Evolutionary conservation across 2,888 invertebrate species (phyloP).

Genomic region (Mayetiola destructor): DNA sequence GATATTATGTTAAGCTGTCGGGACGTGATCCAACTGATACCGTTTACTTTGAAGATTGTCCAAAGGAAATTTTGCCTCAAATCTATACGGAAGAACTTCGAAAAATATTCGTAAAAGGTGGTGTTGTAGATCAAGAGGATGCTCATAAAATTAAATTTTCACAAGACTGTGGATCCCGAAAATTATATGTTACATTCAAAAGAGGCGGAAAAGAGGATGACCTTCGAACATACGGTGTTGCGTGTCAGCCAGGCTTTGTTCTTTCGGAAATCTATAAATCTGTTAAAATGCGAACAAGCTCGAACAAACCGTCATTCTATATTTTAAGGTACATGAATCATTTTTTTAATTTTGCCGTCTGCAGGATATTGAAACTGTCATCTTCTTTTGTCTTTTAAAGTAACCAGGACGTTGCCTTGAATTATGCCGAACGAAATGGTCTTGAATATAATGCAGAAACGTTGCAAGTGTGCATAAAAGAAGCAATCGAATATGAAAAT

Average conservation of each 20-base stretch:
- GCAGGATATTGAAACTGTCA: neutral
- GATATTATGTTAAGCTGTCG: slow-evolving; percentile 47
- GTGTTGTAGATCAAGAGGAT: neutral
- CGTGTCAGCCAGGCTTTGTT: slow-evolving; percentile 42
- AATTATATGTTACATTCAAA: slow-evolving; percentile 53
- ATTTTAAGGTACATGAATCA: too few species aligned
- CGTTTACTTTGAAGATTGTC: slow-evolving; percentile 49
- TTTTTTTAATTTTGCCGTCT: too few species aligned
- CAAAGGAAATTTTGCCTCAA: slow-evolving; percentile 48
- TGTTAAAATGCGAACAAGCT: slow-evolving; percentile 45
- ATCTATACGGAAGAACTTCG: slow-evolving; percentile 53
- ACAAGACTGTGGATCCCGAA: slow-evolving; percentile 38
- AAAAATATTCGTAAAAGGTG: slow-evolving; percentile 34
- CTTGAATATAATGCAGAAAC: neutral
- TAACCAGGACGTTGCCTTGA: neutral
- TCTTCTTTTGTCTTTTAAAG: neutral
- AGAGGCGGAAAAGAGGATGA: slow-evolving; percentile 29
- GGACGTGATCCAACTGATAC: slow-evolving; percentile 66
- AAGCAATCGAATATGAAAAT: neutral
- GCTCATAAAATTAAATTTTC: slow-evolving; percentile 26
- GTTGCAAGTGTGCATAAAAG: neutral
- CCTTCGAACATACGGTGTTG: slow-evolving; percentile 11
- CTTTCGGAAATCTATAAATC: slow-evolving; percentile 56
- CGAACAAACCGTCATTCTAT: neutral
- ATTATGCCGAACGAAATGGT: slow-evolving; percentile 20